Base-by-base conservation (phyloP, 2,888 invertebrate genomes). In the Synergus itoensis region DNA sequence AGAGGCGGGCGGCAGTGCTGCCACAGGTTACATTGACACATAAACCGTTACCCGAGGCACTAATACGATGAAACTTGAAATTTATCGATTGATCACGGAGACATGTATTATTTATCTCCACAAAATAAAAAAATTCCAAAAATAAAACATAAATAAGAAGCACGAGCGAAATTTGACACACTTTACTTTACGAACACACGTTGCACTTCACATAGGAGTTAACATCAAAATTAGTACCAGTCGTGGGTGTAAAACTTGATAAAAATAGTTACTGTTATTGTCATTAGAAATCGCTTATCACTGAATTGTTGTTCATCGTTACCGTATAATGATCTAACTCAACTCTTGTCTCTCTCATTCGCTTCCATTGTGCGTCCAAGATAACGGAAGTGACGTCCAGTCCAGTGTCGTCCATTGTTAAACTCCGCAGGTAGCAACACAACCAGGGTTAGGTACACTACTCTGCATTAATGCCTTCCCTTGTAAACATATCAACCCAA, bases 1-100 rank as follows among this genome's bases (percentile, higher is more conserved):
- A 86, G 83, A 85, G 90, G n/a, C n/a, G 90, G 90, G 89, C 92
- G 90, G 91, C 91, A 88, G 91, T 91, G 92, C 91, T 92, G 91
- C 90, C 91, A 90, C 91, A 87, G 88, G 90, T 90, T 90, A 90
- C 90, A 89, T 90, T 91, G 89, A 89, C 89, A 89, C 87, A 89
- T 86, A 83, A 84, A 77, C 83, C 80, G 81, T 80, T 79, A 65
- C 78, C 78, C 82, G 80, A 80, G 81, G 79, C 81, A 79, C 75
- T 65, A 78, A 81, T 79, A 80, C 82, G 80, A 79, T 76, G 79
- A 63, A 83, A 79, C 69, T 77, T 79, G 83, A 83, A 84, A 79
- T 79, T 81, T 84, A 85, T 84, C 85, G 84, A 85, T 85, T 79
- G 79, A 82, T 79, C 41, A 73, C 79, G 75, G 79, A 57, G 21